phyloP scores from a whole-genome alignment of 2,888 invertebrate species.

The Lithosia quadra region DNA sequence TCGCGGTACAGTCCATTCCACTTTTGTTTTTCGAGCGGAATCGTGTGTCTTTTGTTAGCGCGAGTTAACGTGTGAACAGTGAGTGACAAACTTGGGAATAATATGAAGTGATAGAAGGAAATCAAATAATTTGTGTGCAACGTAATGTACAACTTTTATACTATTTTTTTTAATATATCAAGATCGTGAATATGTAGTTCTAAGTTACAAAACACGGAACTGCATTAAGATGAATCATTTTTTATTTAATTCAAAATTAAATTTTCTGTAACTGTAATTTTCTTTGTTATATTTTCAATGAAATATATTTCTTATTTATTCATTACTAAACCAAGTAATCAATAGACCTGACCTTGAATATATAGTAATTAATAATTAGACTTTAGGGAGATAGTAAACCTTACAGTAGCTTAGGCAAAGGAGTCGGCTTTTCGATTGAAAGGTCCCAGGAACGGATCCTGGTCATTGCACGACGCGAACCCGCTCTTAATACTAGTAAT shows the following conservation, averaged over 20 bases:
- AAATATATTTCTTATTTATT: not conserved
- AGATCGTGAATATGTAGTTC: not conserved
- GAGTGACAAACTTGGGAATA: constrained; percentile 11
- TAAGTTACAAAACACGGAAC: not conserved
- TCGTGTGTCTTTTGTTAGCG: not conserved
- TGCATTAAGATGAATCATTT: not conserved
- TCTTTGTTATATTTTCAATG: not conserved
- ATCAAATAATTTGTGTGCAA: constrained; percentile 7
- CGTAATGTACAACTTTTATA: constrained; percentile 7
- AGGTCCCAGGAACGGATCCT: not conserved
- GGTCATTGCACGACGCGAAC: not conserved
- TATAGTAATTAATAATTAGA: not conserved
- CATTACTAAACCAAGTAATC: no score
- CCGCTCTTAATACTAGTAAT: not conserved
- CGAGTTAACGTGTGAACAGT: constrained; percentile 8
- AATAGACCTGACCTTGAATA: no score
- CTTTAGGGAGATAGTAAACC: no score
- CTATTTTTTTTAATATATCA: not conserved
- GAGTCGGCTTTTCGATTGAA: no score
- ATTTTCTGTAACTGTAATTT: not conserved
- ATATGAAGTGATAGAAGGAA: constrained; percentile 14
- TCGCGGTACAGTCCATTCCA: constrained; percentile 49
- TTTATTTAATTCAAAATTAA: not conserved
- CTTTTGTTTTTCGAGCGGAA: constrained; percentile 44
- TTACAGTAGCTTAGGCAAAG: no score